Conservation (phyloP, 2,113 vertebrate species). For the Dicrurus megarhynchus region DNA sequence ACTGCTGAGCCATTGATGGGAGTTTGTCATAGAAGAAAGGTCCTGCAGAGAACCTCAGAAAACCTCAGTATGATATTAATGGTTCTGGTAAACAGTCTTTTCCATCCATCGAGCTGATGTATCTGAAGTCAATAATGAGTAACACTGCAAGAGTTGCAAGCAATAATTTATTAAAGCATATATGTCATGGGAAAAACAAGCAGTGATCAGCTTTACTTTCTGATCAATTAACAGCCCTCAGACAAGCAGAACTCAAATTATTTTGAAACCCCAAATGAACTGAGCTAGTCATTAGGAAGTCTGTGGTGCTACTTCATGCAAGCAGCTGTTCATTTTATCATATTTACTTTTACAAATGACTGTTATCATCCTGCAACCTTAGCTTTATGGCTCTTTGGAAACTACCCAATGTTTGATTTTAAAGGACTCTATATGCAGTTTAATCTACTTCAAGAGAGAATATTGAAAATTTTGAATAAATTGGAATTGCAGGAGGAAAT, state of each 20-base stretch:
- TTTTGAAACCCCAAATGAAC: constrained; percentile 60
- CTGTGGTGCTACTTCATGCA: constrained; percentile 30
- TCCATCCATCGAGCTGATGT: constrained; percentile 18
- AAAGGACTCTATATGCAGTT: constrained; percentile 7
- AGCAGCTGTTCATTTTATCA: constrained; percentile 64
- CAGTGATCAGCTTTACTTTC: constrained; percentile 66
- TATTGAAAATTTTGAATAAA: constrained; percentile 49
- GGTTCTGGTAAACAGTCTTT: constrained; percentile 6
- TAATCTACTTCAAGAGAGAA: constrained; percentile 41
- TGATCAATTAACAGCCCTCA: constrained; percentile 74
- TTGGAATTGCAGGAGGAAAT: constrained; percentile 11
- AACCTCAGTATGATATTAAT: not conserved
- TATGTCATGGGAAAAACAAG: constrained; percentile 55
- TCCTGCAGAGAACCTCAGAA: not conserved
- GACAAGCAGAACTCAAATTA: constrained; percentile 56
- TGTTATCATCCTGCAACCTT: constrained; percentile 64
- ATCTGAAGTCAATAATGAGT: constrained; percentile 61
- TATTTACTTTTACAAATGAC: constrained; percentile 72
- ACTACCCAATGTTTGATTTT: constrained; percentile 54
- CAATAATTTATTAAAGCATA: constrained; percentile 66
- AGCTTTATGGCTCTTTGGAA: constrained; percentile 63
- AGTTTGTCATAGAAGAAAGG: constrained; percentile 1
- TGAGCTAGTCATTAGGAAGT: constrained; percentile 50
- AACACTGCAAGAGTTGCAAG: constrained; percentile 24
- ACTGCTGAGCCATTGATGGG: not conserved